A percentile compares a stretch with the other conserved stretches of the same genome.
These are phyloP conservation scores for Heptranchias perlo DNA, from an alignment of 2,113 vertebrate genomes.

Conservation along the genomic window DNA sequence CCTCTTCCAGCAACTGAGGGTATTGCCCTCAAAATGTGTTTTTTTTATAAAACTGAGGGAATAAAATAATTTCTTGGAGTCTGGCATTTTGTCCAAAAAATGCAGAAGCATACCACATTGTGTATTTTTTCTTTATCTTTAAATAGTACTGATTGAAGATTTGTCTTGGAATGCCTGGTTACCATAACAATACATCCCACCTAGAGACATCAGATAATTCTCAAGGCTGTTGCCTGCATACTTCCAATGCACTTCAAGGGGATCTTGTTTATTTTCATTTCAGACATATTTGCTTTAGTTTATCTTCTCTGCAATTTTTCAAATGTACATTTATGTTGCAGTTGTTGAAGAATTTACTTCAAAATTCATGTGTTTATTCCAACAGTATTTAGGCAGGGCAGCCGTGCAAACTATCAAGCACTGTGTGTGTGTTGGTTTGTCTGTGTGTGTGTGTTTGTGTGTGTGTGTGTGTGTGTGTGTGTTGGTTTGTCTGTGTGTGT, in stretches of 20 bases:
- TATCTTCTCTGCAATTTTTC: neutral
- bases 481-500: neutral
- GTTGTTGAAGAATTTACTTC: neutral
- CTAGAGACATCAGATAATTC: neutral
- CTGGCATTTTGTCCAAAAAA: neutral
- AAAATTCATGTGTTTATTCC: neutral
- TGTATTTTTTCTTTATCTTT: conserved; percentile 20
- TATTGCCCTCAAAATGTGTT: no score
- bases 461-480: neutral
- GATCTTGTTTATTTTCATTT: conserved; percentile 13
- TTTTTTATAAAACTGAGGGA: neutral
- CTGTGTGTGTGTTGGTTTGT: neutral
- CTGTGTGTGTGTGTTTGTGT: neutral
- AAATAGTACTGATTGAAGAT: neutral
- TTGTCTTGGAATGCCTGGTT: neutral
- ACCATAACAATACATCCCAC: neutral
- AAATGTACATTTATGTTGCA: neutral
- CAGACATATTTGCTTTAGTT: neutral
- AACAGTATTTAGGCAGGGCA: neutral
- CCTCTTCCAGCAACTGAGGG: neutral
- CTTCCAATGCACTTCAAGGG: neutral
- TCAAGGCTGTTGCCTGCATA: neutral
- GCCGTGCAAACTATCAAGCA: neutral
- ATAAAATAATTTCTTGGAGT: neutral
- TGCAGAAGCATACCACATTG: neutral